phyloP scores from a whole-genome alignment of 2,113 vertebrate species.

The Scartelaos histophorus region DNA sequence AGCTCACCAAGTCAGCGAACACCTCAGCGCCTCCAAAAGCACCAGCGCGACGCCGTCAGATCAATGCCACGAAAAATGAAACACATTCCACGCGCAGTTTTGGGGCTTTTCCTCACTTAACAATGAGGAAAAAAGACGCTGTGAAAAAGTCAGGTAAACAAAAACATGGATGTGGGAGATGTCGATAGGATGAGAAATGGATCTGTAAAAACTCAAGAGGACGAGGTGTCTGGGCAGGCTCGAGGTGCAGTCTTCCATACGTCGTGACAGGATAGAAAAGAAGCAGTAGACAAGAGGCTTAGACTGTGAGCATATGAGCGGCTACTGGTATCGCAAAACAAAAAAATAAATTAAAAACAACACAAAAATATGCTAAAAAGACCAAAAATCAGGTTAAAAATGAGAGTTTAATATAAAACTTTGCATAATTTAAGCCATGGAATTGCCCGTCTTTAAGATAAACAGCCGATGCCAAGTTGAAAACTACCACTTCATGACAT shows the following conservation, averaged over 20 bases:
- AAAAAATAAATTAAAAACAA: no score
- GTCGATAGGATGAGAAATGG: slow-evolving; percentile 1
- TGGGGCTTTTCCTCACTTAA: slow-evolving; percentile 6
- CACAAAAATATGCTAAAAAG: no score
- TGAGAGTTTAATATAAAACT: no score
- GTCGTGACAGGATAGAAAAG: background rate
- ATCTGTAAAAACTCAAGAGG: slow-evolving; percentile 1
- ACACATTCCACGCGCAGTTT: slow-evolving; percentile 8
- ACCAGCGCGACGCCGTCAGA: background rate
- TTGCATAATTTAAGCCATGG: no score
- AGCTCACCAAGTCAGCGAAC: slow-evolving; percentile 1
- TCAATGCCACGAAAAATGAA: slow-evolving; percentile 1
- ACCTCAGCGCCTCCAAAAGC: slow-evolving; percentile 3
- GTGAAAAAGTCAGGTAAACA: slow-evolving; percentile 4
- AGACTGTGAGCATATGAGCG: background rate
- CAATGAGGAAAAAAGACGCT: background rate
- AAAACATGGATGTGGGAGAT: background rate
- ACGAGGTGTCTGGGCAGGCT: background rate
- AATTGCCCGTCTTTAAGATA: no score
- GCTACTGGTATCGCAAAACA: background rate
- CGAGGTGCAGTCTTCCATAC: background rate
- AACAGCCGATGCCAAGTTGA: no score
- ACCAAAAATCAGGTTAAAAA: no score
- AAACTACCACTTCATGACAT: no score
- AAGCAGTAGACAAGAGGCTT: background rate